phyloP scores from a whole-genome alignment of 2,888 invertebrate genomes.

The Acronicta alni region DNA sequence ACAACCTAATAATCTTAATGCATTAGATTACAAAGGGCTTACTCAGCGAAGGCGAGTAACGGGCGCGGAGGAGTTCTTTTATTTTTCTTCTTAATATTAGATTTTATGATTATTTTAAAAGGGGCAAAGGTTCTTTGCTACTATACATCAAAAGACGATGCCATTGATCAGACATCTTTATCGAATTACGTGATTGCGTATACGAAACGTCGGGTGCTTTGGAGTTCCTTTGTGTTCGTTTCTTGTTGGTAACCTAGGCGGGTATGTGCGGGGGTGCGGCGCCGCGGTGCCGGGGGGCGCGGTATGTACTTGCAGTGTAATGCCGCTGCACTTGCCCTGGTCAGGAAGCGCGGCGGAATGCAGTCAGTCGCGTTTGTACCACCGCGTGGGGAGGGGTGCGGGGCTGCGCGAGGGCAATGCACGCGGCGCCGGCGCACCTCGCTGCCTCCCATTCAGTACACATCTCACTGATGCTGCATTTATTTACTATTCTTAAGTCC shows the following conservation, averaged over 20 bases:
- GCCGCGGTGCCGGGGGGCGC: constrained; percentile 57
- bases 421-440: constrained; percentile 83
- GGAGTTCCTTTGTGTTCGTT: constrained; percentile 69
- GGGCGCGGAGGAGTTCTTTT: constrained; percentile 68
- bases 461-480: constrained; percentile 75
- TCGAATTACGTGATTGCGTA: constrained; percentile 71
- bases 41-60: constrained; percentile 63
- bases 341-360: constrained; percentile 89
- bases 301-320: constrained; percentile 83
- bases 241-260: constrained; percentile 67
- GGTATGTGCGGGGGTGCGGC: constrained; percentile 51
- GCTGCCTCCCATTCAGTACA: constrained; percentile 81
- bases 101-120: constrained; percentile 82
- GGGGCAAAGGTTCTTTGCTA: constrained; percentile 67
- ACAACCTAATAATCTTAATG: constrained; percentile 84
- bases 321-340: constrained; percentile 87
- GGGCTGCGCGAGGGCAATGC: constrained; percentile 80
- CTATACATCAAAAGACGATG: constrained; percentile 68
- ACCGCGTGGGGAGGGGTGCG: constrained; percentile 67
- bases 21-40: constrained; percentile 82
- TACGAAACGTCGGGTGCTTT: constrained; percentile 53
- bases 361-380: constrained; percentile 87
- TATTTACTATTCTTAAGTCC: constrained; percentile 73
- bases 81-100: constrained; percentile 79
- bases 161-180: constrained; percentile 69